Evolutionary conservation across 2,888 invertebrate species (phyloP).

Genomic region (Drosophila birchii): DNA sequence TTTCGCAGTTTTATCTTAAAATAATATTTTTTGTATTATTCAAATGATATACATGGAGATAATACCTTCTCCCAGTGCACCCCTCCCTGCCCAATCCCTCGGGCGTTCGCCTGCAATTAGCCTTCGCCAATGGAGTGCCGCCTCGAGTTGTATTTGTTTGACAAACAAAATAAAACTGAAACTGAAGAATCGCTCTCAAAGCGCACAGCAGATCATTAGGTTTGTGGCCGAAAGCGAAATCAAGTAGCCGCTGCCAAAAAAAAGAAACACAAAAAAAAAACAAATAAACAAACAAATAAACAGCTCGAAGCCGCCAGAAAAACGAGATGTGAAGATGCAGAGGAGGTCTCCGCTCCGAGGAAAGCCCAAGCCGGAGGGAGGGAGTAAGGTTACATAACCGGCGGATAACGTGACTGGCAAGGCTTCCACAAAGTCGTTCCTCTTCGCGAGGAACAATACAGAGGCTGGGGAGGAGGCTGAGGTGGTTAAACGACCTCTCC

Average conservation of each 20-base stretch:
- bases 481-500: slow-evolving; percentile 38
- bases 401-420: slow-evolving; percentile 70
- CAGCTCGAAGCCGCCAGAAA: slow-evolving; percentile 33
- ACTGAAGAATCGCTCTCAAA: slow-evolving; percentile 32
- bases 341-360: slow-evolving; percentile 15
- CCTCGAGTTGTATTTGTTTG: slow-evolving; percentile 40
- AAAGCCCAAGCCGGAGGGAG: slow-evolving; percentile 17
- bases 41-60: not conserved
- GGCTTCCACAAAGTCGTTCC: slow-evolving; percentile 51
- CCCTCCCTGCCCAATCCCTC: not conserved
- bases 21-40: not conserved
- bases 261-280: slow-evolving; percentile 35
- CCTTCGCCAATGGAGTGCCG: slow-evolving; percentile 35
- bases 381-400: slow-evolving; percentile 62
- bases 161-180: slow-evolving; percentile 47
- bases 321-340: slow-evolving; percentile 58
- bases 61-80: slow-evolving; percentile 6
- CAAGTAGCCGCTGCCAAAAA: slow-evolving; percentile 48
- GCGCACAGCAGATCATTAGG: slow-evolving; percentile 41
- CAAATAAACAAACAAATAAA: slow-evolving; percentile 9
- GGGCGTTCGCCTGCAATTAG: slow-evolving; percentile 42
- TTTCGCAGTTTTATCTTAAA: not conserved
- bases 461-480: not conserved
- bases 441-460: slow-evolving; percentile 19
- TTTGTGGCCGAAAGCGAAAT: slow-evolving; percentile 40